Percentiles rank a stretch among this genome's conserved stretches.
Evolutionary conservation across 2,797 vertebrate genomes (phyloP).

Genomic region (Lepilemur septentrionalis): DNA sequence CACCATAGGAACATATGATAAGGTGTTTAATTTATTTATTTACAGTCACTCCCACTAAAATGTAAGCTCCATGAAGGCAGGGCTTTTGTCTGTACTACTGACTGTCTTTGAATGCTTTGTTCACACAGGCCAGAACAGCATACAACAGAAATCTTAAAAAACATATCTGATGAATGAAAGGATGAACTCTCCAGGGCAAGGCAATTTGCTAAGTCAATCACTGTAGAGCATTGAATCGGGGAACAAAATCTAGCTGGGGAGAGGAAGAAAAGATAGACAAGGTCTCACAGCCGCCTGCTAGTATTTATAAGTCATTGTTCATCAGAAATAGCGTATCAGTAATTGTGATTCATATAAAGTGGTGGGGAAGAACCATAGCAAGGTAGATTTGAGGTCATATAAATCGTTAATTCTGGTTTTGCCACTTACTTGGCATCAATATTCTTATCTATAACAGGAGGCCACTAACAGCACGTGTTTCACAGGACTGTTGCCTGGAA

Average conservation of each 20-base stretch:
- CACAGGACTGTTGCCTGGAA: neutral
- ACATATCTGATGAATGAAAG: neutral
- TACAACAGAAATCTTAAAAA: neutral
- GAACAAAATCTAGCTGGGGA: neutral
- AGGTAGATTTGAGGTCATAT: neutral
- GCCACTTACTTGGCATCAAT: neutral
- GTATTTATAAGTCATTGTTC: neutral
- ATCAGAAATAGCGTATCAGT: neutral
- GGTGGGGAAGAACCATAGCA: neutral
- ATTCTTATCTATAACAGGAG: neutral
- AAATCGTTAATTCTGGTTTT: neutral
- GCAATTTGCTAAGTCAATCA: neutral
- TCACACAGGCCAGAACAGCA: neutral
- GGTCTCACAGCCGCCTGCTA: neutral
- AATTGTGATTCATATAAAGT: neutral
- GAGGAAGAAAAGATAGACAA: neutral
- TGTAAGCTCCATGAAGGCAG: neutral
- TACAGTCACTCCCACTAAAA: neutral
- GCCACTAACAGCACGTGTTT: neutral
- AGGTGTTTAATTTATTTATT: neutral
- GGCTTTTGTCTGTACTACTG: neutral
- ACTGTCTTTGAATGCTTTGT: neutral
- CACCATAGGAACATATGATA: neutral
- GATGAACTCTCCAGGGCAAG: neutral
- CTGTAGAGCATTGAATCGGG: neutral